phyloP scores from a whole-genome alignment of 2,113 vertebrate genomes.

The Rana temporaria region DNA sequence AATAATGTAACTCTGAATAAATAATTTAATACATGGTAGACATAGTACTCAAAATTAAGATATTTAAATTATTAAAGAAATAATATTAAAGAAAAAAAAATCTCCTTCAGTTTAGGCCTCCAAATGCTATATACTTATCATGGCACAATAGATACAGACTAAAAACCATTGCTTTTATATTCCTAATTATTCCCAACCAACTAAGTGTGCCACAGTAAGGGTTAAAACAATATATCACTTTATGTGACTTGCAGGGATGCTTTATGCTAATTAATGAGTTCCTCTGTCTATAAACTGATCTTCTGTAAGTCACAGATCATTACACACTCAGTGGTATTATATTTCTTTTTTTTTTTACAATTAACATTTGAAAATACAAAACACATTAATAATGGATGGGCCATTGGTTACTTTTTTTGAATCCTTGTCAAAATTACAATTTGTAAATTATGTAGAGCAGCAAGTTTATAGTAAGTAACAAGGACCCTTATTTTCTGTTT shows the following conservation, averaged over 20 bases:
- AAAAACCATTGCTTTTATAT: neutral
- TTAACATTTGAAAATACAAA: conserved; percentile 48
- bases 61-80: too few species aligned
- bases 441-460: neutral
- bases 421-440: neutral
- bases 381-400: conserved; percentile 46
- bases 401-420: conserved; percentile 23
- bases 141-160: too few species aligned
- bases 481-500: too few species aligned
- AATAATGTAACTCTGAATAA: too few species aligned
- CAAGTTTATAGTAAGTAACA: neutral
- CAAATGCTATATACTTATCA: too few species aligned
- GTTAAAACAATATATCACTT: conserved; percentile 19
- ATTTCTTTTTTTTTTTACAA: conserved; percentile 46
- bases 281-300: conserved; percentile 23
- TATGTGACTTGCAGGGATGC: neutral
- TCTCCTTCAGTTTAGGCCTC: too few species aligned
- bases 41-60: too few species aligned
- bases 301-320: conserved; percentile 46
- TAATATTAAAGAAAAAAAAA: too few species aligned
- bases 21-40: too few species aligned
- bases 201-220: neutral
- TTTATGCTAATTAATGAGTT: conserved; percentile 43
- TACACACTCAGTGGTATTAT: conserved; percentile 46
- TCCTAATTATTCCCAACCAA: neutral